Conservation (phyloP, 2,797 vertebrate genomes). For the Schizopygopsis malacanthus region DNA sequence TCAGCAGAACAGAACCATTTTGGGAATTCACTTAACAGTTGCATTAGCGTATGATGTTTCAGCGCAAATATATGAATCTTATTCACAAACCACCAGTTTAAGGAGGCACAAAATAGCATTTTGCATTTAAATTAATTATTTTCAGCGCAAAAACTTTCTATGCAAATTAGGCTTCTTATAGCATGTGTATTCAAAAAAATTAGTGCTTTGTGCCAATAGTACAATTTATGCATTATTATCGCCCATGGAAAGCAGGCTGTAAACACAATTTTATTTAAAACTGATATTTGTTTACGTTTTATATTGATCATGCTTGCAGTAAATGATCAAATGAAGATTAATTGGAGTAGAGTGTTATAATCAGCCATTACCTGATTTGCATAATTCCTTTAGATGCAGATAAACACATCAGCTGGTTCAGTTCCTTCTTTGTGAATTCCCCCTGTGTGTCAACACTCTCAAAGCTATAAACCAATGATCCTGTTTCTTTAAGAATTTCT, state of each 20-base stretch:
- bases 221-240: background rate
- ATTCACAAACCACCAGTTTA: slow-evolving; percentile 7
- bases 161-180: slow-evolving; percentile 23
- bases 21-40: slow-evolving; percentile 23
- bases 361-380: slow-evolving; percentile 2
- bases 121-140: background rate
- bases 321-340: slow-evolving; percentile 8
- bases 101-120: background rate
- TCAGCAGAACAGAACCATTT: slow-evolving; percentile 8
- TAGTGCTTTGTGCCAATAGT: background rate
- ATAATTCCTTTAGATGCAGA: slow-evolving; percentile 8
- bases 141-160: background rate
- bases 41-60: background rate
- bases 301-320: background rate
- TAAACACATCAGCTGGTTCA: background rate
- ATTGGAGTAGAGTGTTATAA: background rate
- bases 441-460: background rate
- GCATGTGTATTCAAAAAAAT: background rate
- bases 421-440: slow-evolving; percentile 5
- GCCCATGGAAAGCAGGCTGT: background rate
- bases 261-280: background rate
- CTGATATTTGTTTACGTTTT: slow-evolving; percentile 4
- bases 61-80: background rate
- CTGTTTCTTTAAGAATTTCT: background rate
- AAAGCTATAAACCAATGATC: slow-evolving; percentile 26